These are phyloP conservation scores for Drosophila picticornis DNA, from an alignment of 2,888 invertebrate genomes.

Conservation along the genomic window DNA sequence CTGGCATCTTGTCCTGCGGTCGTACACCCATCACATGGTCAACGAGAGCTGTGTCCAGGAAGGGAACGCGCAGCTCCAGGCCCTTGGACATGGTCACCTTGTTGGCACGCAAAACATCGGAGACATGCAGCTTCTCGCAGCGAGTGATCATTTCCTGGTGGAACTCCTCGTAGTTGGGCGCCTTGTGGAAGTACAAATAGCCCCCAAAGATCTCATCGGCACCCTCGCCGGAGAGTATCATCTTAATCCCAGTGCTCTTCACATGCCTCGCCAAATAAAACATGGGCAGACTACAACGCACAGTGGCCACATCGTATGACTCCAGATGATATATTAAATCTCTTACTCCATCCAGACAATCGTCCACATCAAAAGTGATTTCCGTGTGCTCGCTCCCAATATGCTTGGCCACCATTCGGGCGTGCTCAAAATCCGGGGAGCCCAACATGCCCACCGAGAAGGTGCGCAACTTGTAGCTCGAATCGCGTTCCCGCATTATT, in stretches of 20 bases:
- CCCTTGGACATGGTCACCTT: slow-evolving; percentile 90
- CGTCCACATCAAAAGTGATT: slow-evolving; percentile 92
- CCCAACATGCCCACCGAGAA: slow-evolving; percentile 96
- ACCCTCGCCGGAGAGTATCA: slow-evolving; percentile 96
- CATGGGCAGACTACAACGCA: slow-evolving; percentile 87
- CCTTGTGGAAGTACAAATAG: slow-evolving; percentile 96
- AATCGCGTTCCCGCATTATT: slow-evolving; percentile 69
- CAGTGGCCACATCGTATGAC: slow-evolving; percentile 87
- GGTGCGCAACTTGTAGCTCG: slow-evolving; percentile 86
- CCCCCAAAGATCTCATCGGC: slow-evolving; percentile 98
- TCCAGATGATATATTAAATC: slow-evolving; percentile 94
- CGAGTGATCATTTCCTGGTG: slow-evolving; percentile 90
- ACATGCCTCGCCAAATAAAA: slow-evolving; percentile 92
- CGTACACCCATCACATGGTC: slow-evolving; percentile 91
- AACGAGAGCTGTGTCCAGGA: slow-evolving; percentile 93
- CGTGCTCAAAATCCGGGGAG: slow-evolving; percentile 94
- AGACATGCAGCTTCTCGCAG: slow-evolving; percentile 91
- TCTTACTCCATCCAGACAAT: slow-evolving; percentile 88
- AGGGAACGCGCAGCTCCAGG: slow-evolving; percentile 94
- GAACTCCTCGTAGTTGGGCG: slow-evolving; percentile 89
- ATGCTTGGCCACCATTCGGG: slow-evolving; percentile 92
- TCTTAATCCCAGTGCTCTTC: slow-evolving; percentile 93
- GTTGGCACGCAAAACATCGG: slow-evolving; percentile 92
- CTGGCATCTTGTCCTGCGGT: slow-evolving; percentile 89
- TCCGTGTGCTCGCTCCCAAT: slow-evolving; percentile 96